Evolutionary conservation across 2,113 vertebrate species (phyloP).

Genomic region (Dasyprocta punctata): DNA sequence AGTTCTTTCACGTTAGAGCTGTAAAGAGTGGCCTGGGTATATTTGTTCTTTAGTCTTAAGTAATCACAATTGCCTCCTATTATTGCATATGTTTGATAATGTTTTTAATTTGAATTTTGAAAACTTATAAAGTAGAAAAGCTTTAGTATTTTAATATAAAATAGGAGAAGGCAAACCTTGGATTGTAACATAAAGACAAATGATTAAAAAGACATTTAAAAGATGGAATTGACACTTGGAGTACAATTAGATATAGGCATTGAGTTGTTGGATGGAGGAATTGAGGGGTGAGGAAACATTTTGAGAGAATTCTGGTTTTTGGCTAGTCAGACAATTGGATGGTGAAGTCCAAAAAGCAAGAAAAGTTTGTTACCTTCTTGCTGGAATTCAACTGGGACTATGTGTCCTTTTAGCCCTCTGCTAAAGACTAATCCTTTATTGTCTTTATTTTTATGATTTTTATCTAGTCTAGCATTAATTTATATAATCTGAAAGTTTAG

Average conservation of each 20-base stretch:
- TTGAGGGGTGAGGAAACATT: background rate
- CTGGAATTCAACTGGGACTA: background rate
- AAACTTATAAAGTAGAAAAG: background rate
- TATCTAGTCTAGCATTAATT: background rate
- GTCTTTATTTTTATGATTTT: background rate
- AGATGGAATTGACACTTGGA: background rate
- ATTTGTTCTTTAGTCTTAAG: background rate
- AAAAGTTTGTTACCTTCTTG: background rate
- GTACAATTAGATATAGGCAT: too few relatives aligned
- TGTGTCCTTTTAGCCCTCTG: fast-evolving
- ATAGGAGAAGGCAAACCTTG: background rate
- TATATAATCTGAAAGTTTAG: background rate
- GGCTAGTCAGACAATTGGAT: background rate
- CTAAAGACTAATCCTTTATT: background rate
- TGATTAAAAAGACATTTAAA: background rate
- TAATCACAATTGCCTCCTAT: background rate
- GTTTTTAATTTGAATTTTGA: background rate
- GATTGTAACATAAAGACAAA: background rate
- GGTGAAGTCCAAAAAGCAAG: background rate
- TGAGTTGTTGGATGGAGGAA: background rate
- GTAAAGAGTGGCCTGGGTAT: too few relatives aligned
- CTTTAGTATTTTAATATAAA: background rate
- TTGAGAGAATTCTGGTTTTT: background rate
- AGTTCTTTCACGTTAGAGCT: background rate
- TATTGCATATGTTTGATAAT: background rate